Base-by-base conservation (phyloP, 2,797 vertebrate genomes). In the Arctocebus calabarensis region DNA sequence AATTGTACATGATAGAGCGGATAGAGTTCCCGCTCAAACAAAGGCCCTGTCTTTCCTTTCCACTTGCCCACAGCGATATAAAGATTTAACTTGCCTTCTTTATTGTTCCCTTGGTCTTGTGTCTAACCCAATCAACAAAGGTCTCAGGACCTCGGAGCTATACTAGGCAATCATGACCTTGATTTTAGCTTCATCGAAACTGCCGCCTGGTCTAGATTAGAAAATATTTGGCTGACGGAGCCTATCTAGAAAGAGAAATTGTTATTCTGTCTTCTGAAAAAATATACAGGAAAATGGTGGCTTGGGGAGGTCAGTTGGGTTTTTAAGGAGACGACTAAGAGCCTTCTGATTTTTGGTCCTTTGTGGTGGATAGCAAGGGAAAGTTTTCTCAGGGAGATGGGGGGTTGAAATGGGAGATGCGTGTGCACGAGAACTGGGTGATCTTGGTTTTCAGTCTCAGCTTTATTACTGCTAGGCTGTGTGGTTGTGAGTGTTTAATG, bases 11-110 rank as follows among this genome's bases (percentile, higher is more conserved):
- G 97, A 82, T 74, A 74, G 95, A 43, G 16, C 84, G 94, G 68
- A 55, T 97, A 82, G 40, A 75, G 85, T 95, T 97, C 74, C 93
- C 97, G 84, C 81, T 93, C 96, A 97, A 75, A 88, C 94, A 66
- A 81, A 96, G 96, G 83, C 74, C 73, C 62, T 83, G 78, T 79
- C 89, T 97, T 96, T 97, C 95, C 93, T 70, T 97, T 52, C 48
- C 92, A 22, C 66, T 98, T 96, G 88, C 96, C 92, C 73, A 37
- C 96, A 90, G 96, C 37, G 84, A n/a, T 91, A 79, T 88, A 59
- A 97, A 96, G 94, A 93, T 96, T 93, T 68, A 95, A 95, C 62
- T 0, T 52, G 7, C 7, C 32, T 29, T 97, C 27, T 40, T 97
- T 96, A 94, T 5, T 32, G 81, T 95, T 91, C n/a, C n/a, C 75